Percentiles rank a stretch among this genome's conserved stretches.
Evolutionary conservation across 2,797 vertebrate species (phyloP).

Genomic region (Nyctibius grandis): DNA sequence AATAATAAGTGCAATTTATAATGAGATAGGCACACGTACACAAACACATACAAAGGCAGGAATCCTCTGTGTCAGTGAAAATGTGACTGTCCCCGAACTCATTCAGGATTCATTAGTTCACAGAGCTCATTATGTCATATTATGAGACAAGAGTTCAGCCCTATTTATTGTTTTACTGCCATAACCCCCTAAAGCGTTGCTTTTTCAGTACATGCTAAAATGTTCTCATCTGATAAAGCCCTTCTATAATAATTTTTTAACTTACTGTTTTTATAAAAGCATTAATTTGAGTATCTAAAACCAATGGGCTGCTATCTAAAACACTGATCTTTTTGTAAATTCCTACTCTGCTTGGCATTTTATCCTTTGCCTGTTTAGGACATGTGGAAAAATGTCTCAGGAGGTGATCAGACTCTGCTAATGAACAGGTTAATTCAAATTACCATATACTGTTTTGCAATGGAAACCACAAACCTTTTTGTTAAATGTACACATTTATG

Average conservation of each 20-base stretch:
- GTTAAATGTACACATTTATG: neutral
- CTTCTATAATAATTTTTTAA: neutral
- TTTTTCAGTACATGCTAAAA: neutral
- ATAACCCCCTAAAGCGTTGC: neutral
- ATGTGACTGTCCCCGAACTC: neutral
- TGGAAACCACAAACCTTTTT: neutral
- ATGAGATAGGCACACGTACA: neutral
- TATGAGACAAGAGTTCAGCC: neutral
- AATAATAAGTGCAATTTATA: slow-evolving; percentile 21
- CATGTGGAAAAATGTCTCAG: neutral
- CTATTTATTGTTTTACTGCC: neutral
- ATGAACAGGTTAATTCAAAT: neutral
- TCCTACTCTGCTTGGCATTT: neutral
- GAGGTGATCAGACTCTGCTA: neutral
- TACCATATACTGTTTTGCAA: neutral
- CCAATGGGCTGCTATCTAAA: neutral
- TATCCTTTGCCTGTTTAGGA: neutral
- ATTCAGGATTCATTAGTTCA: slow-evolving; percentile 11
- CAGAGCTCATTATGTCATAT: neutral
- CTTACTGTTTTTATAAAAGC: neutral
- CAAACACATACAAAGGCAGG: neutral
- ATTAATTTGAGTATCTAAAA: neutral
- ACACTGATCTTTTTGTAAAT: neutral
- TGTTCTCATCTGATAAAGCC: neutral
- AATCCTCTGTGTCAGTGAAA: neutral